Evolutionary conservation across 2,888 invertebrate species (phyloP).

Genomic region (Argyresthia goedartella): DNA sequence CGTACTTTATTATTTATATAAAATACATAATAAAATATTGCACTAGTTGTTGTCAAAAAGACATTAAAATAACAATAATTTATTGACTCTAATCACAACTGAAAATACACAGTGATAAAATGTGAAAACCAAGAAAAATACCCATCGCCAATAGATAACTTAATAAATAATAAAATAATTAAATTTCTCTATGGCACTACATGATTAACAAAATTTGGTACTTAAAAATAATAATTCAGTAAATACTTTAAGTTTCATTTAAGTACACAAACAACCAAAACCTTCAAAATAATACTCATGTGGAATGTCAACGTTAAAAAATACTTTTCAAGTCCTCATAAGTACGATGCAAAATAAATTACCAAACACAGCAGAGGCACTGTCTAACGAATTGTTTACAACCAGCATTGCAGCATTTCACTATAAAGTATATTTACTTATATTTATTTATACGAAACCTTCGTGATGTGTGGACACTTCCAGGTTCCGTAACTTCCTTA

Average conservation of each 20-base stretch:
- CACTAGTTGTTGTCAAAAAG: not conserved
- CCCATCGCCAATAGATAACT: no score
- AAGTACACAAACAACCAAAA: not conserved
- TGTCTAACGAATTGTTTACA: not conserved
- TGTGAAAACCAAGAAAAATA: slow-evolving; percentile 1
- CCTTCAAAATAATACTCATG: slow-evolving; percentile 8
- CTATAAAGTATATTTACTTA: not conserved
- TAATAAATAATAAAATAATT: slow-evolving; percentile 1
- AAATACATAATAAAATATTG: not conserved
- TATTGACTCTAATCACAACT: not conserved
- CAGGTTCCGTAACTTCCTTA: not conserved
- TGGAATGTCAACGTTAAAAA: slow-evolving; percentile 3
- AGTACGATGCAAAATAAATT: slow-evolving; percentile 12
- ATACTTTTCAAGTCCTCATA: not conserved
- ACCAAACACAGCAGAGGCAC: slow-evolving; percentile 19
- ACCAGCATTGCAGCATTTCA: not conserved
- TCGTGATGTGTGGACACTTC: not conserved
- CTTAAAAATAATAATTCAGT: no score
- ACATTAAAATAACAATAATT: not conserved
- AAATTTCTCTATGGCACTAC: not conserved
- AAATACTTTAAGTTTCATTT: not conserved
- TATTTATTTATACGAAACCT: not conserved
- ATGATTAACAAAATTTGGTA: no score
- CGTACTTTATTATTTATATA: not conserved
- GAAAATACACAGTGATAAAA: no score